A percentile compares a stretch with the other conserved stretches of the same genome.
Evolutionary conservation across 2,888 invertebrate species (phyloP).

Genomic region (Micoletzkya japonica): DNA sequence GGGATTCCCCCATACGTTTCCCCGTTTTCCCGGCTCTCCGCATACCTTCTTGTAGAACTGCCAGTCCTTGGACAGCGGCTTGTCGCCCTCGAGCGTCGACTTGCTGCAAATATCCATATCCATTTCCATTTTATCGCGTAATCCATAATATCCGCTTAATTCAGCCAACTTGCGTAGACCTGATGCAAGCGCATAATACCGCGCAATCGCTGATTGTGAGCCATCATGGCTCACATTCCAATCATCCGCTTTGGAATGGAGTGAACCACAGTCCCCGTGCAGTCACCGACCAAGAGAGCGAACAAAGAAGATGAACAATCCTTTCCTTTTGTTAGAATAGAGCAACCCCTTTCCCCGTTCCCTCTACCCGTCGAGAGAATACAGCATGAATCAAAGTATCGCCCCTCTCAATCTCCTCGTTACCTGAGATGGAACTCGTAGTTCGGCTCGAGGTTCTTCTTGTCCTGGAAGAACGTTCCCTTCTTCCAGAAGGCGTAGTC

Average conservation of each 20-base stretch:
- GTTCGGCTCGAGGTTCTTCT: constrained; percentile 58
- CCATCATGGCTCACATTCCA: no score
- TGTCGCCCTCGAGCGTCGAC: constrained; percentile 56
- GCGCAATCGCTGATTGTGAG: no score
- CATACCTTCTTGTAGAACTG: constrained; percentile 61
- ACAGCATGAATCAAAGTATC: neutral
- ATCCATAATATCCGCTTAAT: neutral
- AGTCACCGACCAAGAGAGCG: no score
- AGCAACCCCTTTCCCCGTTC: neutral
- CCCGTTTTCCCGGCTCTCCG: neutral
- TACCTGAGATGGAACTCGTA: constrained; percentile 52
- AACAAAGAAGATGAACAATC: no score
- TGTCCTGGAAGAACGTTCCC: constrained; percentile 60
- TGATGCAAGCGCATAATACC: no score
- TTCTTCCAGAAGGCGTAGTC: constrained; percentile 63
- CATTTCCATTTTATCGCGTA: neutral
- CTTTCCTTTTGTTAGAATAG: neutral
- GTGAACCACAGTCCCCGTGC: no score
- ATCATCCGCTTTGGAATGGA: no score
- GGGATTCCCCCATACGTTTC: no score
- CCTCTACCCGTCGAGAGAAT: neutral
- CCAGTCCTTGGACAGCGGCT: constrained; percentile 63
- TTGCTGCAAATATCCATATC: constrained; percentile 34
- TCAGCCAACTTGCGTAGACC: neutral
- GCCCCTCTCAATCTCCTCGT: neutral